Base-by-base conservation (phyloP, 2,113 vertebrate species). In the Pholis gunnellus region DNA sequence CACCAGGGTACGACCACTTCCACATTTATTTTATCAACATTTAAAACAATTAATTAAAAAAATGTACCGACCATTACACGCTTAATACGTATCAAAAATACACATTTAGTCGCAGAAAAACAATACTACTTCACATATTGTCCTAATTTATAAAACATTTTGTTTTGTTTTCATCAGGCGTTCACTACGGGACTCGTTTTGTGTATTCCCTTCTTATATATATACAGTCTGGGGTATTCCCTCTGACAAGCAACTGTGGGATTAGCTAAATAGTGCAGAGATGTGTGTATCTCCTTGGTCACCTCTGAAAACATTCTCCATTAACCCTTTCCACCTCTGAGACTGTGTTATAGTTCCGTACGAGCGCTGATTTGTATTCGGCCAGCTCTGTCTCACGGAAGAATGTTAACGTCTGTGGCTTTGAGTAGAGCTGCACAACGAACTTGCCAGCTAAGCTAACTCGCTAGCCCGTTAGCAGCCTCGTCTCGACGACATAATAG, bases 251-350 rank as follows among this genome's bases (percentile, higher is more conserved):
- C 83, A 84, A 82, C 79, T 68, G 72, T 74, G 73, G 85, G 86
- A 90, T 89, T 93, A 93, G 79, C 88, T 82, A 87, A 90, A 80
- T 77, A 92, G 81, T 82, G 60, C 52, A 57, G 59, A 72, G 76
- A 77, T 87, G 72, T 73, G 34, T 86, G 31, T 61, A 5, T 81
- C 44, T 86, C n/a, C 20, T 15, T 83, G 72, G 46, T 72, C 44
- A 82, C 71, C 9, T 52, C 9, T 80, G 40, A 67, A 71, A 76
- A 82, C 61, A 83, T 9, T 61, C 25, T 81, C 9, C 3, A 56
- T 65, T 29, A n/a, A 57, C 27, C n/a, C 0, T 9, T 60, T 27
- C 48, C 34, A 3, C 5, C 27, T n/a, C 10, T 56, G 34, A 29
- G 9, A 65, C n/a, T 11, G 20, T 36, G 48, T 11, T n/a, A 3